phyloP scores from a whole-genome alignment of 2,797 vertebrate species.

The Threskiornis aethiopicus region DNA sequence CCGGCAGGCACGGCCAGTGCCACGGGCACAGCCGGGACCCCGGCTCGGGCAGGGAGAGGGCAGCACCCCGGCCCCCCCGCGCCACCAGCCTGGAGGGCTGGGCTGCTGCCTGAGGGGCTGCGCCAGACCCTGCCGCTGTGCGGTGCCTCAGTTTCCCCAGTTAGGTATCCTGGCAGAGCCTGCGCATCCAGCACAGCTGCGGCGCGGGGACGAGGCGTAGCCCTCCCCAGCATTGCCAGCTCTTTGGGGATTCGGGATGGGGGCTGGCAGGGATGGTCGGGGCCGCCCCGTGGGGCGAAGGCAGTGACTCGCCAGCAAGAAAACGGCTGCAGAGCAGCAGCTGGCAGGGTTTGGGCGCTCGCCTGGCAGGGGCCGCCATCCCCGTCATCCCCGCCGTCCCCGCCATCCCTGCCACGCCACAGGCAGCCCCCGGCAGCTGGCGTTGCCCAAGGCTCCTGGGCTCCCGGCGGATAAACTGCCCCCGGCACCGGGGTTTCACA shows the following conservation, averaged over 20 bases:
- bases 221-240: neutral
- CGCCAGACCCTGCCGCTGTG: neutral
- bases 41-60: rapidly evolving
- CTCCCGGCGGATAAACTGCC: rapidly evolving
- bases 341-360: neutral
- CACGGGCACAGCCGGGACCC: neutral
- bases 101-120: neutral
- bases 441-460: neutral
- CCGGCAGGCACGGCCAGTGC: rapidly evolving
- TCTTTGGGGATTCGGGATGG: neutral
- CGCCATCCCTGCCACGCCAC: no score
- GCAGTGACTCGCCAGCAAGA: neutral
- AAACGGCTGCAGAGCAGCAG: no score
- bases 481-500: neutral
- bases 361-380: neutral
- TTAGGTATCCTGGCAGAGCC: neutral
- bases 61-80: rapidly evolving
- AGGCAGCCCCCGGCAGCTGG: neutral
- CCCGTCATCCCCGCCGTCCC: no score
- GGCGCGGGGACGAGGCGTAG: rapidly evolving
- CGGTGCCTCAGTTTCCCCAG: neutral
- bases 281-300: neutral
- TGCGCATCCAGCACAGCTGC: neutral
- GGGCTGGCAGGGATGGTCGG: neutral
- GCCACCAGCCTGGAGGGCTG: rapidly evolving